phyloP scores from a whole-genome alignment of 2,888 invertebrate genomes.

The Bellardia pandia region DNA sequence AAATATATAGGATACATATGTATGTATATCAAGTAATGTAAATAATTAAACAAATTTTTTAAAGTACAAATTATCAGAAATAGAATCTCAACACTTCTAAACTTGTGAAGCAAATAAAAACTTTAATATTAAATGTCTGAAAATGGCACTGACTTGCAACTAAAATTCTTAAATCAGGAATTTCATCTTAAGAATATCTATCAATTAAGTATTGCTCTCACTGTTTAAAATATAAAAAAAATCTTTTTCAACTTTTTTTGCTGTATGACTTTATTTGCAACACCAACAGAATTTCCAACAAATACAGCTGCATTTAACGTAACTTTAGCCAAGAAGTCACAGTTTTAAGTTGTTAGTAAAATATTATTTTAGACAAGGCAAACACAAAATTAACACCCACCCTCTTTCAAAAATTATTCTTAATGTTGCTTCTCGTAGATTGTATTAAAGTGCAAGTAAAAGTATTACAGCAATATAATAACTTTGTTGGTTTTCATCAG shows the following conservation, averaged over 20 bases:
- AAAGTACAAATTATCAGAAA: too few species aligned
- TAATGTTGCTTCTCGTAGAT: neutral
- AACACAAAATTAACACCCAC: neutral
- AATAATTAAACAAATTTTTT: too few species aligned
- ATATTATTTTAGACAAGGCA: conserved; percentile 16
- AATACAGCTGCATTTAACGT: neutral
- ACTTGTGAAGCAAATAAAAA: too few species aligned
- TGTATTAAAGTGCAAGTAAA: neutral
- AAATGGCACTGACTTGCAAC: too few species aligned
- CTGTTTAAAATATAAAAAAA: neutral
- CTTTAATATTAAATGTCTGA: too few species aligned
- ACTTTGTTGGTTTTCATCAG: neutral
- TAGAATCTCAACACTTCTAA: too few species aligned
- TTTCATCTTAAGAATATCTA: too few species aligned
- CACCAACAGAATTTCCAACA: neutral
- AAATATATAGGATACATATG: too few species aligned
- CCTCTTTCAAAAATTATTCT: neutral
- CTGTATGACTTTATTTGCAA: neutral
- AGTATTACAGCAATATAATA: neutral
- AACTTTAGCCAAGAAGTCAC: neutral
- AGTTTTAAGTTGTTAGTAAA: neutral
- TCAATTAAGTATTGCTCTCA: neutral
- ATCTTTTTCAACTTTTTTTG: neutral
- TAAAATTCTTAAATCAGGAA: too few species aligned
- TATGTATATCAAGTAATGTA: too few species aligned